Evolutionary conservation across 2,113 vertebrate genomes (phyloP).

Genomic region (Boulengeromyrus knoepffleri): DNA sequence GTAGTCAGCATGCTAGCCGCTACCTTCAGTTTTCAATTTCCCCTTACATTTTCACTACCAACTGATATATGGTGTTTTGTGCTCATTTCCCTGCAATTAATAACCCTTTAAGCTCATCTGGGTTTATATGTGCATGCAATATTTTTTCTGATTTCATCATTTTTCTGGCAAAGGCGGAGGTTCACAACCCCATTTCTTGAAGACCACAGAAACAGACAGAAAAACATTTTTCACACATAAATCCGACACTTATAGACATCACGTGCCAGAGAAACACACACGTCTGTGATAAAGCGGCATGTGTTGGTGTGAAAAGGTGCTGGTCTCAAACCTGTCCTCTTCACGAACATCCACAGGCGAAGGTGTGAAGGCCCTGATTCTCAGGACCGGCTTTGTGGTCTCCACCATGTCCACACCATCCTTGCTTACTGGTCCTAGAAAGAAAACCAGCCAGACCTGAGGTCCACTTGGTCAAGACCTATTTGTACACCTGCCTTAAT

Average conservation of each 20-base stretch:
- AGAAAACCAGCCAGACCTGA: neutral
- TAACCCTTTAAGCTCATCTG: neutral
- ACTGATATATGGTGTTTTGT: neutral
- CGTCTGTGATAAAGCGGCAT: neutral
- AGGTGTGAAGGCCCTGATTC: constrained; percentile 52
- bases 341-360: constrained; percentile 13
- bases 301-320: neutral
- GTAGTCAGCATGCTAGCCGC: neutral
- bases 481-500: neutral
- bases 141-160: neutral
- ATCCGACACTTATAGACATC: neutral
- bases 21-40: neutral
- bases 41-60: neutral
- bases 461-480: neutral
- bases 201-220: neutral
- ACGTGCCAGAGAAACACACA: neutral
- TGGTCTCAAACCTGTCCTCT: constrained; percentile 45
- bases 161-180: neutral
- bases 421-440: constrained; percentile 24
- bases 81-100: neutral
- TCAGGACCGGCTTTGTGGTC: constrained; percentile 59
- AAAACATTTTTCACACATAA: neutral
- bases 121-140: neutral
- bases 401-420: constrained; percentile 47
- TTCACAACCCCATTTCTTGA: neutral